Percentiles rank a stretch among this genome's conserved stretches.
phyloP scores from a whole-genome alignment of 2,888 invertebrate species.

The Lottia gigantea region DNA sequence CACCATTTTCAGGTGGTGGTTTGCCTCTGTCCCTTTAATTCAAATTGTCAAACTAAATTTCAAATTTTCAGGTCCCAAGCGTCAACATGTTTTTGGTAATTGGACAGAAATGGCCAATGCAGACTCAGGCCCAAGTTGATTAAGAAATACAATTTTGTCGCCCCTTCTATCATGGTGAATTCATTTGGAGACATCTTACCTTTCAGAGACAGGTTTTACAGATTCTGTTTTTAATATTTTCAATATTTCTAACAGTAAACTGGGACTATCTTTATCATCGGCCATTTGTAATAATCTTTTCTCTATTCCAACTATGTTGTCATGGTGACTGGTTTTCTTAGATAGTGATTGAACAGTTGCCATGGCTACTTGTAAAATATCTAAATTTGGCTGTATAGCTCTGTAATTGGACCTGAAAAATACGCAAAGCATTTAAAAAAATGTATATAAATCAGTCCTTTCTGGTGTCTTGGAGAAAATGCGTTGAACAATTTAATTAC shows the following conservation, averaged over 20 bases:
- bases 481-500: too few relatives aligned
- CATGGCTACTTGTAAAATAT: constrained; percentile 68
- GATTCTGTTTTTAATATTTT: constrained; percentile 23
- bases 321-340: constrained; percentile 72
- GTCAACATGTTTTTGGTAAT: too few relatives aligned
- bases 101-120: too few relatives aligned
- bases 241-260: constrained; percentile 37
- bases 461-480: too few relatives aligned
- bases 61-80: too few relatives aligned
- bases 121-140: neutral
- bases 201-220: neutral
- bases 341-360: constrained; percentile 75
- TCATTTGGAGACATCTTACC: too few relatives aligned
- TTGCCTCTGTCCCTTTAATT: too few relatives aligned
- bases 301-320: constrained; percentile 75
- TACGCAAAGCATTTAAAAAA: too few relatives aligned
- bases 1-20: too few relatives aligned
- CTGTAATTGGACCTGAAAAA: constrained; percentile 50
- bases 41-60: too few relatives aligned
- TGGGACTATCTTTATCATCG: constrained; percentile 70
- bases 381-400: constrained; percentile 51
- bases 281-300: constrained; percentile 74
- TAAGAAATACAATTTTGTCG: constrained; percentile 7
- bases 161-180: too few relatives aligned
- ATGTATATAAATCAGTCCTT: too few relatives aligned